A percentile compares a stretch with the other conserved stretches of the same genome.
Conservation (phyloP, 2,113 vertebrate species). For the Nothocercus julius region DNA sequence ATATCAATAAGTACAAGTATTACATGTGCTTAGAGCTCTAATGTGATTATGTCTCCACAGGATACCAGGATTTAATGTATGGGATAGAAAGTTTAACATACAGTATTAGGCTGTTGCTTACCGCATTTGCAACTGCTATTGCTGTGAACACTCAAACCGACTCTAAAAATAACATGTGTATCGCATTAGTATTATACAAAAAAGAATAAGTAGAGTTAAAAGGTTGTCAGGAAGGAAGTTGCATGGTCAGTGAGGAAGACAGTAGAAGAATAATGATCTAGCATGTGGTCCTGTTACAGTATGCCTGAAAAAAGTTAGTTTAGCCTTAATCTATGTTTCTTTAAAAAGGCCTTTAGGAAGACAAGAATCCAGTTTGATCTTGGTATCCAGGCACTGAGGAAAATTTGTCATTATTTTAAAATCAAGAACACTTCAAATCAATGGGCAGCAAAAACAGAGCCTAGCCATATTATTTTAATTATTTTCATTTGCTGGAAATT, state of each 20-base stretch:
- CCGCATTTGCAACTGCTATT: not conserved
- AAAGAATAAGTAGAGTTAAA: not conserved
- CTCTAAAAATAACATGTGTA: not conserved
- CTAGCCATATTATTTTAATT: not conserved
- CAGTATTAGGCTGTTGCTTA: not conserved
- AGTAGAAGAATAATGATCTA: not conserved
- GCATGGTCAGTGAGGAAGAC: not conserved
- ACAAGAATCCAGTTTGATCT: not conserved
- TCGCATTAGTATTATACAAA: not conserved
- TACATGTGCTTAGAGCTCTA: constrained; percentile 28
- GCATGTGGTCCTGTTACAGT: not conserved
- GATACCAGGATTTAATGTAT: constrained; percentile 5
- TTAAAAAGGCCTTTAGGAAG: not conserved
- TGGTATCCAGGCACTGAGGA: not conserved
- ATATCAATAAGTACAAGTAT: not conserved
- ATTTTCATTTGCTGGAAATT: not conserved
- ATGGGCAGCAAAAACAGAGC: not conserved
- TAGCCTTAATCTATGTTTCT: not conserved
- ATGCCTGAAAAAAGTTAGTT: not conserved
- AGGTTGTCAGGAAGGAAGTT: not conserved
- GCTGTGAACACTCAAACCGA: not conserved
- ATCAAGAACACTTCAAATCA: not conserved
- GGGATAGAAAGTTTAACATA: not conserved
- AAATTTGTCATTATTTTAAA: not conserved
- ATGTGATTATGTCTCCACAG: constrained; percentile 38